phyloP scores from a whole-genome alignment of 2,797 vertebrate genomes.

The Megaceryle alcyon region DNA sequence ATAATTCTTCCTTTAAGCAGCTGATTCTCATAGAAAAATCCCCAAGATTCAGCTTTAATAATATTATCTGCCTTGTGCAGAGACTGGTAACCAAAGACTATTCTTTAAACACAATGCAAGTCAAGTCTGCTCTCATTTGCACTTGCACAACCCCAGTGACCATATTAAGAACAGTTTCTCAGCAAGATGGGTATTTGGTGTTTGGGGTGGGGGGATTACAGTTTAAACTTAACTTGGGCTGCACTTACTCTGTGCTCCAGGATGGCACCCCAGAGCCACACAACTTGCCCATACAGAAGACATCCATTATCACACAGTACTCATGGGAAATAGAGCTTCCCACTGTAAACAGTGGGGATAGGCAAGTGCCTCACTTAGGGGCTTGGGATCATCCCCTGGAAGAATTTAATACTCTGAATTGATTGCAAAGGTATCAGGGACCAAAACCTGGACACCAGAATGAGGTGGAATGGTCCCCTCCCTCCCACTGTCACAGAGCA shows the following conservation, averaged over 20 bases:
- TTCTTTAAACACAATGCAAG: not conserved
- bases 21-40: not conserved
- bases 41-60: not conserved
- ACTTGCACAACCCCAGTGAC: not conserved
- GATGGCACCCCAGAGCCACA: not conserved
- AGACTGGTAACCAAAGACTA: not conserved
- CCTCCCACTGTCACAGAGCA: not conserved
- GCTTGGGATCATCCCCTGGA: not conserved
- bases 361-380: fast-evolving
- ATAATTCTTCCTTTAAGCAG: slow-evolving; percentile 26
- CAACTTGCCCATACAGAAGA: not conserved
- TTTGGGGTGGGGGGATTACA: not conserved
- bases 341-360: not conserved
- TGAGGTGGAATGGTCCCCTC: too few species aligned
- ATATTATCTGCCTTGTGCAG: not conserved
- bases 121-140: not conserved
- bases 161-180: not conserved
- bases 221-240: not conserved
- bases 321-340: fast-evolving
- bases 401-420: not conserved
- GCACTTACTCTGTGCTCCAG: not conserved
- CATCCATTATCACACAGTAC: not conserved
- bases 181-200: not conserved
- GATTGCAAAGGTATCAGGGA: not conserved
- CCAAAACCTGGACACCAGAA: not conserved